Evolutionary conservation across 1,140 invertebrate genomes (phyloP).

Genomic region (Zaprionus davidi): DNA sequence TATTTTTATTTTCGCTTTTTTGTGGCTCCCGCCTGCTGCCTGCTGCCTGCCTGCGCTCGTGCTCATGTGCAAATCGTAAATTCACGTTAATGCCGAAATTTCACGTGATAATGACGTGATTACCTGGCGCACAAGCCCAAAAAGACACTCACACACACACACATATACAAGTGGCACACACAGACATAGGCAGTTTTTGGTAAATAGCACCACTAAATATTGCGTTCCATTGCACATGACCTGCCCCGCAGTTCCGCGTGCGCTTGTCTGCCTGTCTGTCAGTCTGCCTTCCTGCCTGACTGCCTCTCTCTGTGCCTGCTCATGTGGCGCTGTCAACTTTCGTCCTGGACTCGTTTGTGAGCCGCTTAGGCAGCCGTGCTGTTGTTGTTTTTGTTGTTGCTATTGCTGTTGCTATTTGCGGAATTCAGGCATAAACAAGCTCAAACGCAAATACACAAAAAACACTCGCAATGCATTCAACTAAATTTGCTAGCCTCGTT

Average conservation of each 20-base stretch:
- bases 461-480: conserved; percentile 48
- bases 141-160: conserved; percentile 24
- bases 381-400: conserved; percentile 17
- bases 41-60: conserved; percentile 25
- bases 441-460: conserved; percentile 32
- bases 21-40: conserved; percentile 17
- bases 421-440: conserved; percentile 53
- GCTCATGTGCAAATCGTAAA: conserved; percentile 83
- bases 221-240: conserved; percentile 60
- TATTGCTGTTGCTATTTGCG: conserved; percentile 24
- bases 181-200: conserved; percentile 19
- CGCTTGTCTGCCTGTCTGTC: conserved; percentile 5
- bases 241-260: conserved; percentile 12
- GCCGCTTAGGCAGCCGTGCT: conserved; percentile 7
- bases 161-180: neutral
- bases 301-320: conserved; percentile 5
- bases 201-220: conserved; percentile 44
- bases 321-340: conserved; percentile 32
- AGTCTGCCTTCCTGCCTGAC: conserved; percentile 24
- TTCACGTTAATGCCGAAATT: conserved; percentile 82
- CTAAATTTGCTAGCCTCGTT: conserved; percentile 32
- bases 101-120: conserved; percentile 84
- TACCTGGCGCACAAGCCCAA: conserved; percentile 66
- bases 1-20: conserved; percentile 36
- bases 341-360: conserved; percentile 26